Evolutionary conservation across 2,113 vertebrate species (phyloP), one percentile per base, ranked within the genome.

Genomic region (Misgurnus anguillicaudatus): DNA sequence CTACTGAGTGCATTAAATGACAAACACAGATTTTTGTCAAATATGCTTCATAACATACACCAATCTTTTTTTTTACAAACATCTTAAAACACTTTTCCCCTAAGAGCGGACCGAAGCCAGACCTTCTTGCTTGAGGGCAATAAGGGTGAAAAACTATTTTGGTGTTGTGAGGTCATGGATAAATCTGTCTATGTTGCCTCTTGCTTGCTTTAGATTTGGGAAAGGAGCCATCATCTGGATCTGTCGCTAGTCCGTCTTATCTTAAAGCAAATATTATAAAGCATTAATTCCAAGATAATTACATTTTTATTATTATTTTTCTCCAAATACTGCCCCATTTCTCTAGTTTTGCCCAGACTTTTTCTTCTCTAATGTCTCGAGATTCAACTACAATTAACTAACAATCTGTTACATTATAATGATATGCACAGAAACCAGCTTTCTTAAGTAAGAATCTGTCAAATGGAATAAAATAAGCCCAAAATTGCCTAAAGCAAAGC

Each of bases 361-460:
- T 19, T 57, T 17, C 68, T 72, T 85, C 67, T 86, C 80, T 19
- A 9, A 81, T 76, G 88, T 88, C 87, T 89, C 78, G 70, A 89
- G 88, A 90, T 85, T 89, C 80, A 89, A 86, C 85, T 85, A 86
- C 87, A 92, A 90, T 93, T 91, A 93, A 91, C 82, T 88, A 91
- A 89, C 89, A 91, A 90, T 91, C 89, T 92, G 90, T 91, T 91
- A 88, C 78, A 74, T 86, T 89, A 85, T 91, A 91, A 93, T 92
- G 91, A 92, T 88, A 87, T 87, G 84, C 88, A 83, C 69, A 66
- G 24, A 73, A 75, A 84, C 83, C 85, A 84, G 87, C 88, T 85
- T 87, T 86, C 84, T 89, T 86, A 86, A 91, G 90, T 89, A 80
- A 89, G 86, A 86, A 81, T 85, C 80, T 87, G 88, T 86, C 82